A percentile compares a stretch with the other conserved stretches of the same genome.
These are phyloP conservation scores for Sebastes itinus DNA, from an alignment of 2,797 vertebrate species.

Conservation along the genomic window DNA sequence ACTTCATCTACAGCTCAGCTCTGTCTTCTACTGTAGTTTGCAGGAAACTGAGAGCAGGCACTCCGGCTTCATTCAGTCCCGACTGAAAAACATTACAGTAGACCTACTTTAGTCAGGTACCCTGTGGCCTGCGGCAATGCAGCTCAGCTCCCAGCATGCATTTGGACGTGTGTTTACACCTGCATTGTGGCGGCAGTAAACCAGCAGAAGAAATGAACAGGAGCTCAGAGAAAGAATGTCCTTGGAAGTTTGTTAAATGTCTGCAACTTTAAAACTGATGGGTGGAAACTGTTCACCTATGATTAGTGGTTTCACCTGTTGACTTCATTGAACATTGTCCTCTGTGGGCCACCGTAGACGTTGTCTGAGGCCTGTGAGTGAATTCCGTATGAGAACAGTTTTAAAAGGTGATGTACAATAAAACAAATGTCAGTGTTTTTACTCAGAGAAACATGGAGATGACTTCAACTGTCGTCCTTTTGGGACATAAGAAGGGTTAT, in stretches of 20 bases:
- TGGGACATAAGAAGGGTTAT: too few relatives aligned
- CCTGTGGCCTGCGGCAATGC: neutral
- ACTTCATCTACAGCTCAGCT: neutral
- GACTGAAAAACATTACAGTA: neutral
- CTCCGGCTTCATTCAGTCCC: neutral
- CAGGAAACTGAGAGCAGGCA: neutral
- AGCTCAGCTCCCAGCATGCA: slow-evolving; percentile 33
- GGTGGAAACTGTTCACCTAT: neutral
- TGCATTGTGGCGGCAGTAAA: neutral
- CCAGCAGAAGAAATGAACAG: neutral
- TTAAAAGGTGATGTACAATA: neutral
- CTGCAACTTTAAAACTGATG: neutral
- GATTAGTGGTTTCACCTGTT: neutral
- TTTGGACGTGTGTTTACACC: neutral
- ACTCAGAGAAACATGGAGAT: neutral
- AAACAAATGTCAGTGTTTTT: neutral
- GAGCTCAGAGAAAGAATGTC: neutral
- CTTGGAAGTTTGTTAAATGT: neutral
- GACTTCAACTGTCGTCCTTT: too few relatives aligned
- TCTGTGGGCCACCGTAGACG: neutral
- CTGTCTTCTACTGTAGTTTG: neutral
- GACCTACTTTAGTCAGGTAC: neutral
- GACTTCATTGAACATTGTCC: neutral
- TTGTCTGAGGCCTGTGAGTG: neutral
- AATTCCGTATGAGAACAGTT: neutral